Conservation (phyloP, 1,140 invertebrate species). For the Coenobita brevimanus region DNA sequence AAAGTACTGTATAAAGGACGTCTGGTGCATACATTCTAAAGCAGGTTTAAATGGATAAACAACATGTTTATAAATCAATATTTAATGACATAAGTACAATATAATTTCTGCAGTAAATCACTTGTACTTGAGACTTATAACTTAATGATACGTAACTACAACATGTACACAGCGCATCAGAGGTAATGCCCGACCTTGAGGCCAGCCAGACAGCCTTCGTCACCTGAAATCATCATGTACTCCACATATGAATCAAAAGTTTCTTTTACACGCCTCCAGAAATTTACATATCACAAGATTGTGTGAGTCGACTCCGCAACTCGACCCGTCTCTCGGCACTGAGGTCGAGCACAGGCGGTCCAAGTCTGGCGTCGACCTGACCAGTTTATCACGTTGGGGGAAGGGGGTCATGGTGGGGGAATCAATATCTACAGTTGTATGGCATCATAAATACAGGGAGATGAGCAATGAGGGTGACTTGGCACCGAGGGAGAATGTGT, state of each 20-base stretch:
- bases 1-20: too few species aligned
- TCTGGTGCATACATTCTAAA: too few species aligned
- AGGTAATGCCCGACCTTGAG: slow-evolving; percentile 57
- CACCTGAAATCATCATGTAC: slow-evolving; percentile 23
- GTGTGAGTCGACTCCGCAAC: not conserved
- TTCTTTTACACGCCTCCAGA: not conserved
- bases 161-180: slow-evolving; percentile 50
- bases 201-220: slow-evolving; percentile 1
- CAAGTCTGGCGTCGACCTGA: slow-evolving; percentile 23
- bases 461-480: slow-evolving; percentile 52
- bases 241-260: slow-evolving; percentile 5
- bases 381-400: slow-evolving; percentile 55
- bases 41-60: too few species aligned
- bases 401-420: too few species aligned
- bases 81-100: slow-evolving; percentile 59
- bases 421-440: slow-evolving; percentile 60
- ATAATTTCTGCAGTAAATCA: slow-evolving; percentile 25
- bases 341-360: not conserved
- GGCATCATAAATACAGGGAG: slow-evolving; percentile 60
- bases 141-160: slow-evolving; percentile 52
- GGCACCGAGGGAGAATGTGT: not conserved
- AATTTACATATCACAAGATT: slow-evolving; percentile 54
- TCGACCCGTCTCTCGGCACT: not conserved
- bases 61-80: slow-evolving; percentile 38
- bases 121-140: slow-evolving; percentile 54